phyloP scores from a whole-genome alignment of 2,888 invertebrate species.

The Blera fallax region DNA sequence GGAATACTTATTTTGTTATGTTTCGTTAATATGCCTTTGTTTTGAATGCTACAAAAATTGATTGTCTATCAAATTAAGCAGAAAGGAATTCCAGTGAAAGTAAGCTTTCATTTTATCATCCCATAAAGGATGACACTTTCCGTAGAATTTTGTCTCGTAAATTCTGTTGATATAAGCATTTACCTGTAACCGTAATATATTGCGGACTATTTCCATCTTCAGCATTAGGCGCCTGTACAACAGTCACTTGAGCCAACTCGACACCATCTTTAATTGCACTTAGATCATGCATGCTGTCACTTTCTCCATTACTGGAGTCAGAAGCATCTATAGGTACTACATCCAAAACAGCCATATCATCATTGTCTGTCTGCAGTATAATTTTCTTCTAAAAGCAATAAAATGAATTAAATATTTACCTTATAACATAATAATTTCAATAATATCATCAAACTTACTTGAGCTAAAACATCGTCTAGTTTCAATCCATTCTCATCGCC shows the following conservation, averaged over 20 bases:
- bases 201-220: conserved; percentile 78
- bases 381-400: conserved; percentile 77
- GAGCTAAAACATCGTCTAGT: conserved; percentile 78
- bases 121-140: not conserved
- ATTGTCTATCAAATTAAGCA: not conserved
- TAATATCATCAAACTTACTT: conserved; percentile 74
- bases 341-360: conserved; percentile 78
- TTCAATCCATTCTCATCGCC: conserved; percentile 76
- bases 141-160: not conserved
- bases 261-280: conserved; percentile 77
- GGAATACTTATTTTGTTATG: not conserved
- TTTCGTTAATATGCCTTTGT: not conserved
- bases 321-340: conserved; percentile 80
- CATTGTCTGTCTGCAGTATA: conserved; percentile 74
- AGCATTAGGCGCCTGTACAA: conserved; percentile 77
- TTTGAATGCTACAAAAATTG: too few species aligned
- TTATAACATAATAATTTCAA: too few species aligned
- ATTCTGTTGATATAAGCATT: conserved; percentile 46
- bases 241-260: conserved; percentile 79
- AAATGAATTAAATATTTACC: not conserved
- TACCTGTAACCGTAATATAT: conserved; percentile 81
- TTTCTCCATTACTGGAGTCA: conserved; percentile 79
- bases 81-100: not conserved
- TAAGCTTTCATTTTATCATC: too few species aligned
- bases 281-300: conserved; percentile 76